phyloP scores from a whole-genome alignment of 2,113 vertebrate species.

The Bos indicus region DNA sequence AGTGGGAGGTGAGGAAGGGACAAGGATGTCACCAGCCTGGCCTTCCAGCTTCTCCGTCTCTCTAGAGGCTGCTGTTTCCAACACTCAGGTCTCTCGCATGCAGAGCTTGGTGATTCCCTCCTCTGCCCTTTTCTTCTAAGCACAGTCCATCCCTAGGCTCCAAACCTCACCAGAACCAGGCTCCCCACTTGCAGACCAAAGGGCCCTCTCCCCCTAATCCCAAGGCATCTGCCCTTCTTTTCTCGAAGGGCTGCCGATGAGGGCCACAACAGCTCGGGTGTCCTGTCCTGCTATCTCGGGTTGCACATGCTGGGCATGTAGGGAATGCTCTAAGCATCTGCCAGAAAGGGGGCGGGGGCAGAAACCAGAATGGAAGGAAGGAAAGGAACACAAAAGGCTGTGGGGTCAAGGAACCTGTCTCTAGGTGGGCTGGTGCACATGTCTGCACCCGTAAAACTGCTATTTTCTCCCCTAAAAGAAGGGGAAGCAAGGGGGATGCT shows the following conservation, averaged over 20 bases:
- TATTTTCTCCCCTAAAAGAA: background rate
- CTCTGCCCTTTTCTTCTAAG: slow-evolving; percentile 1
- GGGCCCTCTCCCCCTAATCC: background rate
- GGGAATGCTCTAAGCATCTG: slow-evolving; percentile 63
- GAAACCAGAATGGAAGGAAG: slow-evolving; percentile 20
- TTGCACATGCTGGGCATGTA: slow-evolving; percentile 67
- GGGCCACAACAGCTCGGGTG: slow-evolving; percentile 46
- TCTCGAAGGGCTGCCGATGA: slow-evolving; percentile 1
- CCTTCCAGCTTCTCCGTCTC: background rate
- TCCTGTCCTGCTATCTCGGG: slow-evolving; percentile 64
- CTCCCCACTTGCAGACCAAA: background rate
- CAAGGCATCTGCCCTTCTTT: slow-evolving; percentile 50
- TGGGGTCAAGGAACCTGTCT: background rate
- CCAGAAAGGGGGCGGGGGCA: slow-evolving; percentile 46
- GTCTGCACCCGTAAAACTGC: background rate
- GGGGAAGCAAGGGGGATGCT: background rate
- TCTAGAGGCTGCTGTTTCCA: background rate
- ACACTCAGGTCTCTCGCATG: background rate
- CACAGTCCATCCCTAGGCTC: background rate
- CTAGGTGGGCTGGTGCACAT: background rate
- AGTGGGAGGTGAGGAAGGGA: background rate
- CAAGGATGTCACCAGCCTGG: background rate
- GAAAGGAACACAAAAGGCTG: slow-evolving; percentile 47
- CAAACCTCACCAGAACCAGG: background rate
- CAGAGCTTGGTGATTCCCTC: background rate